Percentiles rank a stretch among this genome's conserved stretches.
These are phyloP conservation scores for Premnoplex brunnescens DNA, from an alignment of 2,797 vertebrate species.

Conservation along the genomic window DNA sequence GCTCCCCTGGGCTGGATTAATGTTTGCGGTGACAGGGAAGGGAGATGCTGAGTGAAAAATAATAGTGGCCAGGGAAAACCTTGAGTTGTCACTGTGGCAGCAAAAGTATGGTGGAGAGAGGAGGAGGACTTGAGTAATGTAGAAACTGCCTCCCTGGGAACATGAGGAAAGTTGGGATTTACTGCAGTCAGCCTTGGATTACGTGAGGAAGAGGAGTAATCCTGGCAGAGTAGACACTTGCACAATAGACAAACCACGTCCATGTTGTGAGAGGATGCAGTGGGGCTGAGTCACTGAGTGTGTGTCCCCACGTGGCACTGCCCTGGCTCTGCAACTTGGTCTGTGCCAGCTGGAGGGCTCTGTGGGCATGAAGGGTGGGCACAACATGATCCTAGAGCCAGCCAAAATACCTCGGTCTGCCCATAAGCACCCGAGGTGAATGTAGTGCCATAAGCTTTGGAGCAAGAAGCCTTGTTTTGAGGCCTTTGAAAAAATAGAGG, in stretches of 20 bases:
- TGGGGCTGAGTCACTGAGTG: background rate
- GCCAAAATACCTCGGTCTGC: background rate
- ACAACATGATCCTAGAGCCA: background rate
- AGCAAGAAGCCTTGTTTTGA: background rate
- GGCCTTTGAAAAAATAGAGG: background rate
- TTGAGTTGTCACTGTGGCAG: background rate
- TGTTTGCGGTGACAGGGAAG: background rate
- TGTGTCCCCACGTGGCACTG: accelerated
- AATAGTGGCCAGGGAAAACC: background rate
- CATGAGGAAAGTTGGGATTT: background rate
- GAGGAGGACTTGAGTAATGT: background rate
- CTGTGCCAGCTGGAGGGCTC: background rate
- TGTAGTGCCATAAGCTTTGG: background rate
- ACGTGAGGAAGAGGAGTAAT: background rate
- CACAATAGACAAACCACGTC: accelerated
- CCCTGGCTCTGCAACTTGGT: background rate
- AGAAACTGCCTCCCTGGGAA: background rate
- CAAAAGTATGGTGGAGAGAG: background rate
- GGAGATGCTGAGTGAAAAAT: background rate
- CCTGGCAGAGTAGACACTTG: background rate
- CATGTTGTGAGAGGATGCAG: accelerated
- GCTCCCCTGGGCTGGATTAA: background rate
- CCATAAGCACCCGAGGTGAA: accelerated
- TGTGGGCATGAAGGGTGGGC: accelerated
- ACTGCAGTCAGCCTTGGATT: background rate